phyloP scores from a whole-genome alignment of 2,113 vertebrate genomes.

The Bombycilla garrulus region DNA sequence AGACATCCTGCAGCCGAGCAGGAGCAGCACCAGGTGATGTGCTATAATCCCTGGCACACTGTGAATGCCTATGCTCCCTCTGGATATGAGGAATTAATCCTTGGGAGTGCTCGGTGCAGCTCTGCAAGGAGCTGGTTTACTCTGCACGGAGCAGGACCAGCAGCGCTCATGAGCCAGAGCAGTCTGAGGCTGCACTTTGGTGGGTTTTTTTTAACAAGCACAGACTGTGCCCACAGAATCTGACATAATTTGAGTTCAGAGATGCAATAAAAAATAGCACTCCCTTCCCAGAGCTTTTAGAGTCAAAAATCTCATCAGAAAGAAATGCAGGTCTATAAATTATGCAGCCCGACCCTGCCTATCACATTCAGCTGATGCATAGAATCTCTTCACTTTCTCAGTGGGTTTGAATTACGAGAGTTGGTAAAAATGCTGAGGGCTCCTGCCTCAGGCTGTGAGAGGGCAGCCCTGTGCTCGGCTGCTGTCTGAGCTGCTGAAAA shows the following conservation, averaged over 20 bases:
- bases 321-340: conserved; percentile 17
- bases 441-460: not conserved
- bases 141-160: not conserved
- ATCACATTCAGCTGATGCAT: not conserved
- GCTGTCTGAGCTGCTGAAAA: not conserved
- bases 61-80: not conserved
- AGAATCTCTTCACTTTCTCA: not conserved
- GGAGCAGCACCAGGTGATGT: not conserved
- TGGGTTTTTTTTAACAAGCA: not conserved
- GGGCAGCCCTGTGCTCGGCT: not conserved
- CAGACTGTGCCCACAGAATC: not conserved
- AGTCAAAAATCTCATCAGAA: conserved; percentile 42
- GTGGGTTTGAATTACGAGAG: not conserved
- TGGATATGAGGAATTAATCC: not conserved
- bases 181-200: not conserved
- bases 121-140: not conserved
- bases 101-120: not conserved
- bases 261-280: not conserved
- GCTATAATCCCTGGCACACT: not conserved
- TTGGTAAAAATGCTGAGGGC: not conserved
- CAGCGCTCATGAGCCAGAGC: not conserved
- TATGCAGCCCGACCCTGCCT: conserved; percentile 27
- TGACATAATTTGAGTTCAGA: not conserved
- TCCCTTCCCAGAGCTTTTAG: conserved; percentile 8
- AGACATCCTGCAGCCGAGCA: not conserved